Conservation (phyloP, 2,797 vertebrate species). For the Manis pentadactyla region DNA sequence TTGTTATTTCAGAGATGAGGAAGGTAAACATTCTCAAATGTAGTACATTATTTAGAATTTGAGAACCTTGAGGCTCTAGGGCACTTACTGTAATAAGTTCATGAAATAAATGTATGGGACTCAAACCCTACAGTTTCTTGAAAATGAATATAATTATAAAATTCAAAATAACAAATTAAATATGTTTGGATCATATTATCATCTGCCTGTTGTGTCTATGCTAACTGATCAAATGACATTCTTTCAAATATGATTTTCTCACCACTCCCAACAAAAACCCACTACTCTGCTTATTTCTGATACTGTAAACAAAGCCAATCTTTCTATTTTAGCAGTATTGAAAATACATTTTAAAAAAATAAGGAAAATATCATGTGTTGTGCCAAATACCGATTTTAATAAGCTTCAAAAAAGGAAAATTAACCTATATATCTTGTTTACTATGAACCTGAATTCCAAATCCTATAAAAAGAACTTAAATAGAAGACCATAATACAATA, state of each 20-base stretch:
- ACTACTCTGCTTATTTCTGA: not conserved
- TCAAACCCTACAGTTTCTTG: not conserved
- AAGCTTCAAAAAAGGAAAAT: not conserved
- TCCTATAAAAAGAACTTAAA: not conserved
- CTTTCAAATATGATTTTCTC: conserved; percentile 32
- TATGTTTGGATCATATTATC: conserved; percentile 50
- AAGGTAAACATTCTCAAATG: conserved; percentile 42
- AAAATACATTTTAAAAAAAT: conserved; percentile 8
- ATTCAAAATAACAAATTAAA: conserved; percentile 55
- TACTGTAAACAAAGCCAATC: conserved; percentile 1
- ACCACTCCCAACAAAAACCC: not conserved
- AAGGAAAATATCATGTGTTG: not conserved
- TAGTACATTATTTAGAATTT: conserved; percentile 29
- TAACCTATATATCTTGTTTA: not conserved
- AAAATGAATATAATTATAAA: conserved; percentile 63
- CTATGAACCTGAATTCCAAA: not conserved
- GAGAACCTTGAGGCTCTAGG: not conserved
- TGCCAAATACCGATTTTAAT: not conserved
- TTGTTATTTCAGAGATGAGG: conserved; percentile 56
- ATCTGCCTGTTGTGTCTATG: not conserved
- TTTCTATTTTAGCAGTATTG: conserved; percentile 36
- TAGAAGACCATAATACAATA: conserved; percentile 78
- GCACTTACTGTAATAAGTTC: conserved; percentile 58
- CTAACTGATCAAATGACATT: conserved; percentile 32
- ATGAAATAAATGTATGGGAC: conserved; percentile 32